Evolutionary conservation across 2,797 vertebrate species (phyloP).

Genomic region (Melanotaenia nigrans): DNA sequence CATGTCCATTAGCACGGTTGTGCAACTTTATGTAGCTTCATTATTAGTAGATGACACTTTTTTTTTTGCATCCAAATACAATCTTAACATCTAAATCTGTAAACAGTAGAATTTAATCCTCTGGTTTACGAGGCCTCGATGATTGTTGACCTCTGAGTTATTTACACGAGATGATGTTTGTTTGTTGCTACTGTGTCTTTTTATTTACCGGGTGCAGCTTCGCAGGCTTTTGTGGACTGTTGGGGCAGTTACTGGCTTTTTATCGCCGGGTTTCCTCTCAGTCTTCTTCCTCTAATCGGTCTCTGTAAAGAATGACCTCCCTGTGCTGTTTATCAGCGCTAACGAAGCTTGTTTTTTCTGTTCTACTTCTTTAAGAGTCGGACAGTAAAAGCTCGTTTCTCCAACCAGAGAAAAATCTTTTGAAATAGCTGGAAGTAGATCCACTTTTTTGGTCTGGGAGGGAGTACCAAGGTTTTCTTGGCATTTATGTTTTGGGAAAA

Average conservation of each 20-base stretch:
- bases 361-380: neutral
- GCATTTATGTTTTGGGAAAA: neutral
- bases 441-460: neutral
- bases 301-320: conserved; percentile 15
- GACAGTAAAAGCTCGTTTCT: neutral
- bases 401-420: neutral
- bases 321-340: conserved; percentile 8
- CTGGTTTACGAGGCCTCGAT: conserved; percentile 29
- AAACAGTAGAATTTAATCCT: conserved; percentile 18
- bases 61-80: conserved; percentile 44
- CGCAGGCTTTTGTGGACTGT: conserved; percentile 15
- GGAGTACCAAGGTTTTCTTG: too few relatives aligned
- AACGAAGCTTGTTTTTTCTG: neutral
- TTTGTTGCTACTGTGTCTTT: neutral
- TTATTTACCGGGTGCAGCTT: conserved; percentile 2
- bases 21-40: conserved; percentile 42
- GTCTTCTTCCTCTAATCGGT: conserved; percentile 21
- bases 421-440: neutral
- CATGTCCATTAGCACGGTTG: conserved; percentile 35
- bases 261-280: neutral
- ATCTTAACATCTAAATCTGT: conserved; percentile 23
- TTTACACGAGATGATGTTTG: conserved; percentile 21
- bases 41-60: conserved; percentile 24
- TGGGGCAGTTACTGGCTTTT: conserved; percentile 6
- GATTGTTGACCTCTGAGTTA: conserved; percentile 3